Evolutionary conservation across 2,888 invertebrate species (phyloP), one percentile per base, ranked within the genome.

Genomic region (Lithophane semibrunnea): DNA sequence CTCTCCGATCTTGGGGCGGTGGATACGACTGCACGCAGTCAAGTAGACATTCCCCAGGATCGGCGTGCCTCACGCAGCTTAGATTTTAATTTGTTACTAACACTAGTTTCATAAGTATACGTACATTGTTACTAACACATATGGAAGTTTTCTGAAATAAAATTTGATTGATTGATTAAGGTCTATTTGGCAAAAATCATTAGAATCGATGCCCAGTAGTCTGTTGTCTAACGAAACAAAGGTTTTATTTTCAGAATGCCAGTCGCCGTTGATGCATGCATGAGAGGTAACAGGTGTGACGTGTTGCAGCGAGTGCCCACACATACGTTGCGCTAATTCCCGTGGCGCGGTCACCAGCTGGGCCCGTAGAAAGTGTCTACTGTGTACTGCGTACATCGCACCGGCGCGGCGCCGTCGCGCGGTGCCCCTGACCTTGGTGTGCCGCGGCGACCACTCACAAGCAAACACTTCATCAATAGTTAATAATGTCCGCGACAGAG

Each of bases 401-500:
- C 12, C 29, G 29, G 29, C 29, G 29, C 2, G 16, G n/a, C 44
- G n/a, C n/a, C 37, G 37, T 37, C 21, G 42, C 47, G 56, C 42
- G n/a, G 24, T 8, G 63, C 24, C 63, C 60, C 61, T 58, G 81
- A 75, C 67, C 82, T 79, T 52, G 73, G 47, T 49, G 42, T 5
- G 65, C 65, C 54, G 47, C 47, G 66, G 42, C 12, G 47, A 21
- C 37, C 61, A 29, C 37, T 64, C 73, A 49, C 54, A 9, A 44
- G 56, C 61, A 21, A 42, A 29, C 63, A 60, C 74, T 42, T 44
- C 58, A 37, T 66, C 56, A 52, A 75, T 75, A 47, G 16, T 18
- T 47, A 24, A 37, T 24, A 47, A 24, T 54, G 69, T 56, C 77
- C 73, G 18, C 29, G 21, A 54, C 52, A 37, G 7, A 37, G 66